These are phyloP conservation scores for Acanthurus lineatus DNA, from an alignment of 2,797 vertebrate species.

Conservation along the genomic window DNA sequence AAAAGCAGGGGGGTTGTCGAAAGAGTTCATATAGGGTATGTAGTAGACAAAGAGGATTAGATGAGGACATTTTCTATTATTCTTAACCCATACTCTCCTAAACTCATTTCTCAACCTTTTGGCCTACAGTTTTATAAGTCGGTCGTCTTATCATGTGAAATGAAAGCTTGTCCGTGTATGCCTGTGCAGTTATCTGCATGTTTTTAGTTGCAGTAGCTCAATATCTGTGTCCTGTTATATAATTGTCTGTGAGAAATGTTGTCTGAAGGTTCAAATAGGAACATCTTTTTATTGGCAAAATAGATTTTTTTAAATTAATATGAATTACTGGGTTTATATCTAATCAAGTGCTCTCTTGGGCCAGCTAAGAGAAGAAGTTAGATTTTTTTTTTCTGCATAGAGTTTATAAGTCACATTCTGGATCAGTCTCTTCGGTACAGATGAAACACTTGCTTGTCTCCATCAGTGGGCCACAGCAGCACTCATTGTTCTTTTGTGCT, in stretches of 20 bases:
- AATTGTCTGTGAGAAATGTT: too few species aligned
- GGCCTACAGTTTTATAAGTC: neutral
- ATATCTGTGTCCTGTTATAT: neutral
- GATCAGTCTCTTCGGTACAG: constrained; percentile 1
- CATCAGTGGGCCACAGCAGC: constrained; percentile 32
- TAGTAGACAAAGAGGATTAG: neutral
- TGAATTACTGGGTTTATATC: too few species aligned
- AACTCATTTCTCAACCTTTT: neutral
- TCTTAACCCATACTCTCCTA: neutral
- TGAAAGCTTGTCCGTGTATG: neutral
- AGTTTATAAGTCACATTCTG: neutral
- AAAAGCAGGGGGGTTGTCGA: too few species aligned
- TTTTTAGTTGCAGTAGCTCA: neutral
- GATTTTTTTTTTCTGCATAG: neutral
- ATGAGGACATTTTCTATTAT: neutral
- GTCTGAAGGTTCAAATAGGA: too few species aligned
- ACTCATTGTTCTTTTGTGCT: constrained; percentile 43
- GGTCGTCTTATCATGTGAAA: neutral
- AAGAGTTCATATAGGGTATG: too few species aligned
- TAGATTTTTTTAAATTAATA: too few species aligned
- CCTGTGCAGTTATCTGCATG: too few species aligned
- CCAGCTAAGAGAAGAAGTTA: neutral
- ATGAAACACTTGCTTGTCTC: constrained; percentile 25
- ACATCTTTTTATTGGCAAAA: too few species aligned
- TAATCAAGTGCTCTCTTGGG: neutral